These are phyloP conservation scores for Eleutherodactylus coqui DNA, from an alignment of 2,797 vertebrate species.

Conservation along the genomic window DNA sequence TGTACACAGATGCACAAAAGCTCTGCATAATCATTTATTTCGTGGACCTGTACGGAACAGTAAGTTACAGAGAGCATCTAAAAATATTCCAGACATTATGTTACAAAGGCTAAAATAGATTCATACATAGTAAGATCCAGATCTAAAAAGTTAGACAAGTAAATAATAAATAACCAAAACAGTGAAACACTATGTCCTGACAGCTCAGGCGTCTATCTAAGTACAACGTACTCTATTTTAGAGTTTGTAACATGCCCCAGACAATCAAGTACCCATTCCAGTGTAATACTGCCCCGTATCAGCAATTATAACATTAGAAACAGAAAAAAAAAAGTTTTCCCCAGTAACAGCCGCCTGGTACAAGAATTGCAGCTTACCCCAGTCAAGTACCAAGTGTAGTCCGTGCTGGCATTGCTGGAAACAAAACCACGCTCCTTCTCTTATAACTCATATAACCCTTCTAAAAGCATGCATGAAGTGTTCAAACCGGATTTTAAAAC, in stretches of 20 bases:
- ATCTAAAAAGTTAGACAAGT: background rate
- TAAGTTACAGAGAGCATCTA: constrained; percentile 18
- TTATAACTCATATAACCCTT: background rate
- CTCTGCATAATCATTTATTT: background rate
- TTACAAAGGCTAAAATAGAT: background rate
- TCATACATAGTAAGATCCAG: background rate
- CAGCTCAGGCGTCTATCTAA: background rate
- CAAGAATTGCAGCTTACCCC: background rate
- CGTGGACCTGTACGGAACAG: constrained; percentile 1
- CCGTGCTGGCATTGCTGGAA: background rate
- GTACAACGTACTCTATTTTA: background rate
- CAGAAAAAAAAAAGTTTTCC: background rate
- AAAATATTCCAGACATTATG: constrained; percentile 15
- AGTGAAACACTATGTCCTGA: background rate
- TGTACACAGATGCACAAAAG: background rate
- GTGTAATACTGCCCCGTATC: too few species aligned
- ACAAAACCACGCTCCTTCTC: too few species aligned
- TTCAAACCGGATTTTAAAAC: background rate
- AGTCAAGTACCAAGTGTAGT: background rate
- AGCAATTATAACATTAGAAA: background rate
- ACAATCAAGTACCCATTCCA: too few species aligned
- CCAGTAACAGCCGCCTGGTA: too few species aligned
- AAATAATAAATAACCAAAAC: background rate
- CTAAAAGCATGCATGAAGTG: background rate
- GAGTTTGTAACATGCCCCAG: background rate